Percentiles rank a stretch among this genome's conserved stretches.
These are phyloP conservation scores for Urocyon cinereoargenteus DNA, from an alignment of 2,797 vertebrate genomes.

Conservation along the genomic window DNA sequence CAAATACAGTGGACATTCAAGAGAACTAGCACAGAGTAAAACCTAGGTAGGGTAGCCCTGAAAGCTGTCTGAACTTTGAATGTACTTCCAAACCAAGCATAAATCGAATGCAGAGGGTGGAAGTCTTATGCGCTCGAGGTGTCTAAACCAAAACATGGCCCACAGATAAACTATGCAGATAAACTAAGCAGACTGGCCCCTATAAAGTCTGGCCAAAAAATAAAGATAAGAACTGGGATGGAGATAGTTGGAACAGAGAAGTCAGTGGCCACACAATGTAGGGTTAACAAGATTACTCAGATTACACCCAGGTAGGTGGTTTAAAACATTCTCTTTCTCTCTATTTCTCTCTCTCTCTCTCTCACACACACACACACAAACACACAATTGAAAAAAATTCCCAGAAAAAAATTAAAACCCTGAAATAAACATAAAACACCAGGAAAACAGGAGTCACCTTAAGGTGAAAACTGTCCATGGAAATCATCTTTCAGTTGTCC, in stretches of 20 bases:
- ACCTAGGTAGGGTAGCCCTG: too few relatives aligned
- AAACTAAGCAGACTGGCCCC: neutral
- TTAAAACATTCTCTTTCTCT: neutral
- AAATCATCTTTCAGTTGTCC: neutral
- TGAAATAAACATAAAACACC: neutral
- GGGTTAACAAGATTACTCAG: neutral
- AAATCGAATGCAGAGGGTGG: neutral
- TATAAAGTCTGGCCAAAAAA: neutral
- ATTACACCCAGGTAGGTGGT: neutral
- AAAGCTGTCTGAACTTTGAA: neutral
- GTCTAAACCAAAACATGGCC: neutral
- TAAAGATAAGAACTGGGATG: neutral
- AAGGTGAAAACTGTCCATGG: neutral
- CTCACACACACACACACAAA: neutral
- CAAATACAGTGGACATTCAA: accelerated
- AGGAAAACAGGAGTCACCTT: neutral
- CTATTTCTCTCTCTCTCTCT: too few relatives aligned
- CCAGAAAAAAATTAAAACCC: neutral
- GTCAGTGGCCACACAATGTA: neutral
- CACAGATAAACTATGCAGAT: neutral
- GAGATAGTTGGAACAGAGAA: neutral
- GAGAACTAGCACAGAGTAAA: neutral
- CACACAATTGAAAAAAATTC: neutral
- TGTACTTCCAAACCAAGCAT: neutral
- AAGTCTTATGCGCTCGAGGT: neutral